phyloP scores from a whole-genome alignment of 2,888 invertebrate genomes.

The Ditula angustiorana region DNA sequence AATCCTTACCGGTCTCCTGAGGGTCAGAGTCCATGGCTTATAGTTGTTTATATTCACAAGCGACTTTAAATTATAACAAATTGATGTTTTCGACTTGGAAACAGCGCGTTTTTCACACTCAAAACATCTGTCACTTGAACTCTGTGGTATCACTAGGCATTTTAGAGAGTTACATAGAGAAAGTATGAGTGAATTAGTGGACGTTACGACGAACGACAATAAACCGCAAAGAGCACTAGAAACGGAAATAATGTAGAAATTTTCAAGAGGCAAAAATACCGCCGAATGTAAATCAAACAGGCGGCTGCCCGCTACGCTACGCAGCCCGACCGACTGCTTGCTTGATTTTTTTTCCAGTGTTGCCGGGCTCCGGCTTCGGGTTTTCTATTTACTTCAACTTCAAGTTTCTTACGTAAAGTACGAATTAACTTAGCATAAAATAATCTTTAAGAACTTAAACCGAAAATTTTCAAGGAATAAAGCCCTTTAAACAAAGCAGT shows the following conservation, averaged over 20 bases:
- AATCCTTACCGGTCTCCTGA: constrained; percentile 59
- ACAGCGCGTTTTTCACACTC: constrained; percentile 55
- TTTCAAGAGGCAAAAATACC: constrained; percentile 30
- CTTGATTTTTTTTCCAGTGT: constrained; percentile 48
- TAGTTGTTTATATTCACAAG: constrained; percentile 46
- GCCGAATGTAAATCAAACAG: constrained; percentile 30
- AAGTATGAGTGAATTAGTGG: background rate
- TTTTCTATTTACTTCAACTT: too few relatives aligned
- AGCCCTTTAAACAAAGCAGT: too few relatives aligned
- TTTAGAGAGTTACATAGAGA: constrained; percentile 43
- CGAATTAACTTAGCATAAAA: too few relatives aligned
- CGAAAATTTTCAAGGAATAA: too few relatives aligned
- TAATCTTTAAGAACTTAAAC: too few relatives aligned
- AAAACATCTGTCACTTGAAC: constrained; percentile 72
- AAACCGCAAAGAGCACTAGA: constrained; percentile 15
- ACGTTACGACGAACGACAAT: constrained; percentile 9
- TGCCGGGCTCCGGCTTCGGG: too few relatives aligned
- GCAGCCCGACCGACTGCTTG: constrained; percentile 15
- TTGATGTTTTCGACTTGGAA: constrained; percentile 26
- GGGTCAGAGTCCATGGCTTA: constrained; percentile 55
- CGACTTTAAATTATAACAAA: background rate
- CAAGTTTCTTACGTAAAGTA: too few relatives aligned
- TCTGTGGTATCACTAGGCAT: constrained; percentile 57
- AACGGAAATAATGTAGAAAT: constrained; percentile 7
- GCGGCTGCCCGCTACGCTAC: constrained; percentile 15